These are phyloP conservation scores for Myopa testacea DNA, from an alignment of 2,888 invertebrate genomes.

Conservation along the genomic window DNA sequence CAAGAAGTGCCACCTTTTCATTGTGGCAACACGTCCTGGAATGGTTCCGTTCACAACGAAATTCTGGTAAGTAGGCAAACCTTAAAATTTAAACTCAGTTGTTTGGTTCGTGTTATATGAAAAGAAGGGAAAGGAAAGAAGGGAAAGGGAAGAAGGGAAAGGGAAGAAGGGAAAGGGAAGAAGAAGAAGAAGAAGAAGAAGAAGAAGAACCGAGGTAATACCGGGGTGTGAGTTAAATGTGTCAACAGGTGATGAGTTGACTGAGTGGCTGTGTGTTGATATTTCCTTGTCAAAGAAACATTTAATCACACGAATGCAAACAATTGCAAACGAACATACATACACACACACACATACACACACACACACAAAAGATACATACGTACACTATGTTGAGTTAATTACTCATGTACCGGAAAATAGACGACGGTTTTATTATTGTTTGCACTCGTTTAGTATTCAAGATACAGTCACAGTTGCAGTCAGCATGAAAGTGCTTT, in stretches of 20 bases:
- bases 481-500: too few species aligned
- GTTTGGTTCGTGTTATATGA: neutral
- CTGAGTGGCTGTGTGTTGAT: neutral
- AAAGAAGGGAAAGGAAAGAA: neutral
- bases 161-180: neutral
- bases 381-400: neutral
- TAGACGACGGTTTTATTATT: neutral
- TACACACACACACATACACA: too few species aligned
- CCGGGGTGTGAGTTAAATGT: neutral
- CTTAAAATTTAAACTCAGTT: conserved; percentile 4
- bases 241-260: conserved; percentile 27
- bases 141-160: neutral
- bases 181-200: neutral
- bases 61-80: neutral
- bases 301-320: too few species aligned
- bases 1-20: neutral
- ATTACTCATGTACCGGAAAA: neutral
- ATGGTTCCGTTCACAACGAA: neutral
- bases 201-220: neutral
- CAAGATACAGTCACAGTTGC: neutral
- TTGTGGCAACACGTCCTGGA: neutral
- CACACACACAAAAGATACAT: too few species aligned
- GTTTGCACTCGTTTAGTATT: neutral
- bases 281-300: neutral
- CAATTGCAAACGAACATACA: too few species aligned